Conservation (phyloP, 1,140 invertebrate species). For the Drosophila sp. region DNA sequence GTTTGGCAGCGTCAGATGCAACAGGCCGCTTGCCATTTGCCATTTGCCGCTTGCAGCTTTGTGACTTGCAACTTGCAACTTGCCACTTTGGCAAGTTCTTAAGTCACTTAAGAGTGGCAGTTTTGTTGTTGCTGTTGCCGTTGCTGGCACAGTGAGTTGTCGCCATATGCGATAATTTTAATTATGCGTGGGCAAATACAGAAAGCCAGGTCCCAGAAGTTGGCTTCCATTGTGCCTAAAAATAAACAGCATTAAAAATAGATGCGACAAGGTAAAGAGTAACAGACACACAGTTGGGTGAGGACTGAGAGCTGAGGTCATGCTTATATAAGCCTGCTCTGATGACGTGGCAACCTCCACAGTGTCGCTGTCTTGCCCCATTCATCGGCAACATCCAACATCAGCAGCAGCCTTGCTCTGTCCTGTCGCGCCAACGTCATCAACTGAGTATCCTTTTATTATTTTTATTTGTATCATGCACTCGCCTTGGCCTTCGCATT, state of each 20-base stretch:
- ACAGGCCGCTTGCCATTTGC: constrained; percentile 18
- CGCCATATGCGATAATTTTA: constrained; percentile 18
- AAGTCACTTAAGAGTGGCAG: constrained; percentile 20
- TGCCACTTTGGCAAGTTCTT: constrained; percentile 15
- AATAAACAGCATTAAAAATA: constrained; percentile 49
- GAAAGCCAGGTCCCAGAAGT: background rate
- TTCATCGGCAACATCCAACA: constrained; percentile 16
- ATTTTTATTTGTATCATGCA: constrained; percentile 14
- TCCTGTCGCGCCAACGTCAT: constrained; percentile 38
- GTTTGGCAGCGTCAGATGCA: constrained; percentile 4
- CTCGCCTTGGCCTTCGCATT: constrained; percentile 49
- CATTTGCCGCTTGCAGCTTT: background rate
- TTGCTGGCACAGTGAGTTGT: background rate
- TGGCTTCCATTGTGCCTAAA: constrained; percentile 27
- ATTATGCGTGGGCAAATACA: constrained; percentile 15
- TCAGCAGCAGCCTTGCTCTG: background rate
- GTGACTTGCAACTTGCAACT: constrained; percentile 1
- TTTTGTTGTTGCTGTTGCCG: background rate
- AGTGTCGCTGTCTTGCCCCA: background rate
- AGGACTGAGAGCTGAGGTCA: constrained; percentile 32
- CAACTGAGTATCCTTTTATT: constrained; percentile 17
- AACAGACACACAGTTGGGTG: constrained; percentile 4
- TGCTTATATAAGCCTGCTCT: constrained; percentile 41
- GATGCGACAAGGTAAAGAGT: constrained; percentile 14
- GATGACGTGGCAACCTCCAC: constrained; percentile 31